Percentiles rank a stretch among this genome's conserved stretches.
These are phyloP conservation scores for Montipora capricornis DNA, from an alignment of 64 coral and sea anemone genomes.

Conservation along the genomic window DNA sequence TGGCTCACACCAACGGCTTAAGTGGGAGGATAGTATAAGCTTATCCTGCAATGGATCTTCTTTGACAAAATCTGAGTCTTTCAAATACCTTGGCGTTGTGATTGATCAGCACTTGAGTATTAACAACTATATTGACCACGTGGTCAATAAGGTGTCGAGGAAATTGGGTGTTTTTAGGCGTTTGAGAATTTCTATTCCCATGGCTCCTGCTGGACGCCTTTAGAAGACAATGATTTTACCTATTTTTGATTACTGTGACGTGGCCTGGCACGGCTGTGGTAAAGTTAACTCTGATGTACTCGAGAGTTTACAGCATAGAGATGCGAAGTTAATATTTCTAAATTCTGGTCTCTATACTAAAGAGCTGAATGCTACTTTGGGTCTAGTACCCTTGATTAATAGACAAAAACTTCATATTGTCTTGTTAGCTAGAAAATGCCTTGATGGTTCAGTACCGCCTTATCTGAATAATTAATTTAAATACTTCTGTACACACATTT, in stretches of 20 bases:
- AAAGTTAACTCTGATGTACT: constrained; percentile 9
- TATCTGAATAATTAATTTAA: background rate
- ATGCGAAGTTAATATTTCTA: background rate
- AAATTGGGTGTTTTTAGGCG: constrained; percentile 6
- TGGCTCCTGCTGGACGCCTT: background rate
- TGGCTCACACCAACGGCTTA: too few relatives aligned
- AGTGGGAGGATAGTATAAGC: too few relatives aligned
- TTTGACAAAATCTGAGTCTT: background rate
- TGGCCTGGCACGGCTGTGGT: background rate
- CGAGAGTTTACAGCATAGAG: background rate
- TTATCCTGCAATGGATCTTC: too few relatives aligned
- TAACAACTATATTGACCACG: background rate
- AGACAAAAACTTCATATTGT: too few relatives aligned
- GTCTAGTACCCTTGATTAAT: too few relatives aligned
- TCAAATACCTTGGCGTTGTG: constrained; percentile 1
- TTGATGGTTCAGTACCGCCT: background rate
- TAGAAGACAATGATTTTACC: background rate
- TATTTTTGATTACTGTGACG: background rate
- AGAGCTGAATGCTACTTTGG: too few relatives aligned
- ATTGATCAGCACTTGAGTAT: constrained; percentile 13
- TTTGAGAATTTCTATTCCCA: background rate
- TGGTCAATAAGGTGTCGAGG: background rate
- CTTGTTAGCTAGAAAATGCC: background rate
- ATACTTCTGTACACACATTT: background rate
- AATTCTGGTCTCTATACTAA: background rate